Percentiles rank a stretch among this genome's conserved stretches.
phyloP scores from a whole-genome alignment of 2,113 vertebrate genomes.

The Poeciliopsis retropinna region DNA sequence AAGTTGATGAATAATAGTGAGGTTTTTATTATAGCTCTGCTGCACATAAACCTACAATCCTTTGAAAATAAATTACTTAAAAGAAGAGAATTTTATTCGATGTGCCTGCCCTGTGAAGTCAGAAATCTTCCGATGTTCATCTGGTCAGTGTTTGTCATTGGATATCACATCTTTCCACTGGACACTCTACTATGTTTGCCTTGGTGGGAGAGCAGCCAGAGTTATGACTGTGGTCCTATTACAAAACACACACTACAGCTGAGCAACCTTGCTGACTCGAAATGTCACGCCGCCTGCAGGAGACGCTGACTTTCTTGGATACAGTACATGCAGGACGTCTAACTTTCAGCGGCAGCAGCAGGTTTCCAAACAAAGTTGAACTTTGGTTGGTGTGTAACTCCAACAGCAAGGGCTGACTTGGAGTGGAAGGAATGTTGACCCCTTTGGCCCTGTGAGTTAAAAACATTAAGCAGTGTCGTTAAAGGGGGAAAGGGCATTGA shows the following conservation, averaged over 20 bases:
- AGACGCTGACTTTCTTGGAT: conserved; percentile 24
- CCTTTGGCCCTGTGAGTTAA: not conserved
- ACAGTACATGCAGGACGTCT: conserved; percentile 1
- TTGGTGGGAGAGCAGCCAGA: conserved; percentile 28
- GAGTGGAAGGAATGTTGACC: conserved; percentile 20
- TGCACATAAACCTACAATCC: no score
- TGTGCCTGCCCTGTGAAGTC: conserved; percentile 21
- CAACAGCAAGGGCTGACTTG: conserved; percentile 19
- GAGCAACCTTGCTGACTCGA: conserved; percentile 47
- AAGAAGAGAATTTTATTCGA: not conserved
- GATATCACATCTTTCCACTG: conserved; percentile 39
- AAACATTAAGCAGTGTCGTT: not conserved
- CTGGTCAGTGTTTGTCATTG: conserved; percentile 63
- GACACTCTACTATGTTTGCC: conserved; percentile 33
- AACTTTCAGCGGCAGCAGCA: conserved; percentile 5
- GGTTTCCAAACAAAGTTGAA: conserved; percentile 10
- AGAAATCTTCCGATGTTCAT: conserved; percentile 38
- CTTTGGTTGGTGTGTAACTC: conserved; percentile 19
- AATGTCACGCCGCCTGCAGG: conserved; percentile 53
- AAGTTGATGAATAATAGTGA: no score
- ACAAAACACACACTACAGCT: conserved; percentile 66
- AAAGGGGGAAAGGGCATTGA: not conserved
- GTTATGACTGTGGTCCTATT: conserved; percentile 61
- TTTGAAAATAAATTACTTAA: no score
- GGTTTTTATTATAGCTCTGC: no score